Evolutionary conservation across 2,797 vertebrate species (phyloP), one percentile per base, ranked within the genome.

Genomic region (Odontamblyopus lacepedii): DNA sequence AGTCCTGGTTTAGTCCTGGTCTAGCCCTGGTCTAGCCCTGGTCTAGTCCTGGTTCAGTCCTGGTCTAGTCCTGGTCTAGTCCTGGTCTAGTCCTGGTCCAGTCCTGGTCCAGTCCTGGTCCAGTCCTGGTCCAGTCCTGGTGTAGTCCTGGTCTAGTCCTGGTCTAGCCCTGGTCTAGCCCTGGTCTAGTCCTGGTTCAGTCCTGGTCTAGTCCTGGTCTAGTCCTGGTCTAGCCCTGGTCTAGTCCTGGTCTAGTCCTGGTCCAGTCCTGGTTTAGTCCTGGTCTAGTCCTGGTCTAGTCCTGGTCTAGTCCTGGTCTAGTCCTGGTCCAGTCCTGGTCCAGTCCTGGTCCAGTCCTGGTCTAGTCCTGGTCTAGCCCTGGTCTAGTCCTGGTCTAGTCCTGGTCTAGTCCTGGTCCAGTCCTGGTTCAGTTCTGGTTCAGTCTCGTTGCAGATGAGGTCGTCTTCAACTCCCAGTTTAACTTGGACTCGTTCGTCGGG

Each of bases 381-480:
- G 57, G 83, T 83, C 19, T 13, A 41, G 8, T 5, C 48, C 64
- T 27, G 23, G 4, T 50, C 12, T 51, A 32, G 27, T 53, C 27
- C n/a, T 29, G 16, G 2, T 67, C 7, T 53, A 48, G 11, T 4
- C 50, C 29, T 9, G 26, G 0, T 53, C 2, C 13, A 27, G 56
- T n/a, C 26, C 60, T 53, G 23, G 5, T 51, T 12, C 12, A 26
- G 55, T n/a, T 11, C 59, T 29, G 56, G 2, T 12, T 18, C 85
- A 99, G 98, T 88, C 90, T 98, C 87, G 96, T 98, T 76, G 93
- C 97, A 63, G 96, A 99, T 75, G 82, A 91, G 53, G 95, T 98
- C 77, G 93, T 94, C 44, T 98, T 99, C 91, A 99, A 99, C 94
- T 98, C 98, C 0, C 41, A 73, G 60, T 99, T 96, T 93, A 98